phyloP scores from a whole-genome alignment of 1,140 invertebrate genomes.

The Drosophila ercepeae region DNA sequence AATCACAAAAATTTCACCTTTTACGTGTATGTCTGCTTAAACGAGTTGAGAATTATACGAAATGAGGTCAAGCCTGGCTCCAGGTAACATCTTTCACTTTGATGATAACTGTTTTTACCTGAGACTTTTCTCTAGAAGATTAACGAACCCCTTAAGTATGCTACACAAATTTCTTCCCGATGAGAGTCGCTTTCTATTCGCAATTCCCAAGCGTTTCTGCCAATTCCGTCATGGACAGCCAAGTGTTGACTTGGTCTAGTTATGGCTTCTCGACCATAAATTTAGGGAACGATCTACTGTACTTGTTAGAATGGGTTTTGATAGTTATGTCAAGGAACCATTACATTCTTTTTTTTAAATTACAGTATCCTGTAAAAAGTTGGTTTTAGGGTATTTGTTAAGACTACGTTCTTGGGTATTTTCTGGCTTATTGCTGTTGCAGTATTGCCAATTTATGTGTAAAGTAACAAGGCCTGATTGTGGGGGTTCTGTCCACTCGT shows the following conservation, averaged over 20 bases:
- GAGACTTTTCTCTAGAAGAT: neutral
- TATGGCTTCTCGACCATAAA: slow-evolving; percentile 84
- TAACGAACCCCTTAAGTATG: slow-evolving; percentile 13
- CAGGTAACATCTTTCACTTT: too few relatives aligned
- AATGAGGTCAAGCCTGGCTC: neutral
- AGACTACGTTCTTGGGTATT: neutral
- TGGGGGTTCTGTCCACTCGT: slow-evolving; percentile 34
- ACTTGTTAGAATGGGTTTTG: too few relatives aligned
- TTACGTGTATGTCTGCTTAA: neutral
- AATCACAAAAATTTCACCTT: fast-evolving
- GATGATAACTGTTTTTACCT: neutral
- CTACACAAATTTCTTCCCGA: neutral
- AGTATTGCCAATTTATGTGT: slow-evolving; percentile 73
- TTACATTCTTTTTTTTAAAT: neutral
- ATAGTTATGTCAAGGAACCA: too few relatives aligned
- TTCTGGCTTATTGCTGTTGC: slow-evolving; percentile 32
- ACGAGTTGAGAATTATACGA: slow-evolving; percentile 40
- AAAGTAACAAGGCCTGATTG: slow-evolving; percentile 28
- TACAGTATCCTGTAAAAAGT: too few relatives aligned
- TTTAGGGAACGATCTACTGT: too few relatives aligned
- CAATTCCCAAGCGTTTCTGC: slow-evolving; percentile 17
- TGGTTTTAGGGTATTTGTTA: slow-evolving; percentile 16
- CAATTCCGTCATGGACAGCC: neutral
- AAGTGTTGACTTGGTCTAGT: slow-evolving; percentile 3
- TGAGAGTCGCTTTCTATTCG: neutral